Evolutionary conservation across 1,140 invertebrate genomes (phyloP), one percentile per base, ranked within the genome.

Genomic region (Cherax quadricarinatus): DNA sequence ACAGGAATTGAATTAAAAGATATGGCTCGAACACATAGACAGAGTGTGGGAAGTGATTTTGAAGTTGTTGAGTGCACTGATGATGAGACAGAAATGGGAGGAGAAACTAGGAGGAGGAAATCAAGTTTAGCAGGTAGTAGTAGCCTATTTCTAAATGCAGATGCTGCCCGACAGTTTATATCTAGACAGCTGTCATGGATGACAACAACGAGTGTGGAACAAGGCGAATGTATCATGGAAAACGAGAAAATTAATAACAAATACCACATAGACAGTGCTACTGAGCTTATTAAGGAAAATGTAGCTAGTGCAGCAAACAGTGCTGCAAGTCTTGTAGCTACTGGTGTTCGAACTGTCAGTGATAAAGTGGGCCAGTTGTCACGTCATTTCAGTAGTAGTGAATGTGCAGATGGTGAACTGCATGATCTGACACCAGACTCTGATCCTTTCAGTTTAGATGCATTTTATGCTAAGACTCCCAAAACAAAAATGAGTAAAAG

Each of bases 181-280:
- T 97, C 96, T 85, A 96, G 96, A 94, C 97, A 97, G 94, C 95
- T 97, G 81, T 97, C 97, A 70, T 97, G 96, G 96, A 96, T 97
- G 80, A 96, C 92, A 21, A 57, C 96, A 1, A 83, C 96, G 1
- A 95, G 95, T 85, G 94, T 95, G 24, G 95, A 95, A 92, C 96
- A 96, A 49, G 96, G 96, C 53, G 96, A 97, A 94, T 96, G 96
- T 30, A 96, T 24, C 62, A 30, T 84, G 86, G 41, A 82, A 30
- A 49, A 75, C 41, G 82, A 81, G 51, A 86, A 79, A 84, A 41
- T 73, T 4, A 75, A 78, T 60, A 89, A 89, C 30, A 92, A 91
- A 53, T 91, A 91, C 62, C 90, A 91, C 51, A 92, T 89, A n/a
- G 94, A 93, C 70, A 89, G 66, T 80, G 93, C 94, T 18, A 92